Base-by-base conservation (phyloP, 2,797 vertebrate genomes). In the Orientallactaga sibirica region DNA sequence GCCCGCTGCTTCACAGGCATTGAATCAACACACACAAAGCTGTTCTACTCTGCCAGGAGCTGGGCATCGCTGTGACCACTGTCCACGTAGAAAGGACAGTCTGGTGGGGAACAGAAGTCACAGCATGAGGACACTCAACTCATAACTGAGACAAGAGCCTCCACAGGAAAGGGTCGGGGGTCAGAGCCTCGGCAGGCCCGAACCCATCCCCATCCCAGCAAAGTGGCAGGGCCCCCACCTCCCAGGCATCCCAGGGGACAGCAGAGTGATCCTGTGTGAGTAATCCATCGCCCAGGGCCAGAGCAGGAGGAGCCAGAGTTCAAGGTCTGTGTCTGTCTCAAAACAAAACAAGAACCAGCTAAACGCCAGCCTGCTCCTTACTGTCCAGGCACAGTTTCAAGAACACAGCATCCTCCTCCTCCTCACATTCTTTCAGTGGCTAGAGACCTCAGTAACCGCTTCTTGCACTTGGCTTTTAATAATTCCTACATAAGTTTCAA, bases 401-500 rank as follows among this genome's bases (percentile, higher is more conserved):
- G 15, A n/a, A 48, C 68, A 80, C 77, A 22, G 18, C 0, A 0
- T 41, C 61, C 6, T 48, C 64, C 6, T 48, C 64, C 71, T 48
- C 24, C 1, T 16, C 6, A 25, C 48, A 77, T 74, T 77, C 64
- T 90, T 48, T 55, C 61, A 76, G 90, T 55, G 75, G 20, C 58
- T 94, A 75, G 84, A 91, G 71, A 86, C 91, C 62, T 90, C 61
- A 85, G 67, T 66, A 55, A 80, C 27, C 68, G 62, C 86, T 84
- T 79, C 48, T 86, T 86, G 41, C 67, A 76, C 43, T 83, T 80
- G 52, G 68, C 74, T 89, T 92, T 78, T 86, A 73, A 73, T 77
- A 87, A 91, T 52, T 43, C 37, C 74, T 58, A 37, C 41, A 52
- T 84, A 79, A 73, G 78, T 78, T 93, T 93, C 90, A 89, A 91